Evolutionary conservation across 2,113 vertebrate species (phyloP).

Genomic region (Oncorhynchus tshawytscha): DNA sequence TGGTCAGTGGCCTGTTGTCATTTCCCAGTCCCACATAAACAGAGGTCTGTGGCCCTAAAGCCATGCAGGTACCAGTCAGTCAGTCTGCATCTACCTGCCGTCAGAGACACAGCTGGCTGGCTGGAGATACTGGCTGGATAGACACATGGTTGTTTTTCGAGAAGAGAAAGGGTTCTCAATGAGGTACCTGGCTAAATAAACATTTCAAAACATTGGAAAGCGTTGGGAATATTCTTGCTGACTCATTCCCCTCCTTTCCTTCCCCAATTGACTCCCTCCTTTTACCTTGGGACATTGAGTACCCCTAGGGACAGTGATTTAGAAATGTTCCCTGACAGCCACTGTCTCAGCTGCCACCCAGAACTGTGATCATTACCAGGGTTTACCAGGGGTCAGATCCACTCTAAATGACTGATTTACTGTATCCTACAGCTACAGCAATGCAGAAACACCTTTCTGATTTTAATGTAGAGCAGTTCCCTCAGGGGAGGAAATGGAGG

Average conservation of each 20-base stretch:
- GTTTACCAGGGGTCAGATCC: neutral
- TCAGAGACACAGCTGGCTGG: no score
- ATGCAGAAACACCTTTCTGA: slow-evolving; percentile 41
- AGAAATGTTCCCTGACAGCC: neutral
- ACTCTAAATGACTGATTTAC: slow-evolving; percentile 16
- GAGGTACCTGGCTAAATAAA: no score
- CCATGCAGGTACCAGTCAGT: no score
- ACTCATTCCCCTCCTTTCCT: neutral
- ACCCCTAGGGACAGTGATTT: neutral
- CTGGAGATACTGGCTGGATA: no score
- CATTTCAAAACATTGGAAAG: no score
- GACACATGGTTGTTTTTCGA: no score
- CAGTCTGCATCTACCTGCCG: no score
- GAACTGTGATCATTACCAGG: slow-evolving; percentile 16
- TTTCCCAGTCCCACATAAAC: no score
- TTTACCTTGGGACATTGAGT: neutral
- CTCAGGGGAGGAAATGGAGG: slow-evolving; percentile 53
- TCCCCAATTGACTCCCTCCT: neutral
- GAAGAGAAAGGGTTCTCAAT: no score
- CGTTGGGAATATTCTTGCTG: no score
- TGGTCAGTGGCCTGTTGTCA: no score
- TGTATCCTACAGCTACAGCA: slow-evolving; percentile 35
- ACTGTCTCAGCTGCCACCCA: neutral
- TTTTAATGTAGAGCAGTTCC: slow-evolving; percentile 69
- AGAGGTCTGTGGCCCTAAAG: no score